Conservation (phyloP, 2,797 vertebrate genomes). For the Ceryle rudis region DNA sequence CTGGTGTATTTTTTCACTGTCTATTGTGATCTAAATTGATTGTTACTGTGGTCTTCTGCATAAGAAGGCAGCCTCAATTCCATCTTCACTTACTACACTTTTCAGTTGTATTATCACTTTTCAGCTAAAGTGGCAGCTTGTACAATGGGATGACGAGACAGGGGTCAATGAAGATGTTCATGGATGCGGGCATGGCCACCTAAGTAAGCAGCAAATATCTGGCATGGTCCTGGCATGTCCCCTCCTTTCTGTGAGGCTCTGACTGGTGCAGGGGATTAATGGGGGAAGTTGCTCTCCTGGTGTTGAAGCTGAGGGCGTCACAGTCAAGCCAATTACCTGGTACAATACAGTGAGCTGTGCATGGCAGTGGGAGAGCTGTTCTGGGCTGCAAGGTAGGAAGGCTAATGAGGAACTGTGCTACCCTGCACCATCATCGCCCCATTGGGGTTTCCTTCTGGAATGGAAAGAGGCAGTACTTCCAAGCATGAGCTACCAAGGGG, state of each 20-base stretch:
- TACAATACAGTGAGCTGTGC: accelerated
- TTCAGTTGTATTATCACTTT: background rate
- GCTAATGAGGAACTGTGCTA: background rate
- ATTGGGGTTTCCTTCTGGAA: background rate
- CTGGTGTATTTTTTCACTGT: constrained; percentile 38
- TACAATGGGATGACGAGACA: background rate
- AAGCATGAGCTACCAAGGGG: background rate
- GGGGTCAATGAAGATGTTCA: accelerated
- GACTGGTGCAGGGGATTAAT: background rate
- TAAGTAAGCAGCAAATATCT: background rate
- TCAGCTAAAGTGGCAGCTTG: background rate
- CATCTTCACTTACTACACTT: background rate
- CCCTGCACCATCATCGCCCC: accelerated
- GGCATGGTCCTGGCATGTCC: accelerated
- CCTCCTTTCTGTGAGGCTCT: background rate
- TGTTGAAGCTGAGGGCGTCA: background rate
- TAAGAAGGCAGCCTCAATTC: background rate
- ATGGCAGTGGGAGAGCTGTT: background rate
- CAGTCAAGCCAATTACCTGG: too few species aligned
- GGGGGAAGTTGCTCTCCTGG: background rate
- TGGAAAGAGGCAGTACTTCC: background rate
- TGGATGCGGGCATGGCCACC: accelerated
- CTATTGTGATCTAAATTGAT: background rate
- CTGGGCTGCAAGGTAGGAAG: background rate
- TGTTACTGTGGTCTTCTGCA: background rate